A percentile compares a stretch with the other conserved stretches of the same genome.
Evolutionary conservation across 2,113 vertebrate species (phyloP).

Genomic region (Pelusios castaneus): DNA sequence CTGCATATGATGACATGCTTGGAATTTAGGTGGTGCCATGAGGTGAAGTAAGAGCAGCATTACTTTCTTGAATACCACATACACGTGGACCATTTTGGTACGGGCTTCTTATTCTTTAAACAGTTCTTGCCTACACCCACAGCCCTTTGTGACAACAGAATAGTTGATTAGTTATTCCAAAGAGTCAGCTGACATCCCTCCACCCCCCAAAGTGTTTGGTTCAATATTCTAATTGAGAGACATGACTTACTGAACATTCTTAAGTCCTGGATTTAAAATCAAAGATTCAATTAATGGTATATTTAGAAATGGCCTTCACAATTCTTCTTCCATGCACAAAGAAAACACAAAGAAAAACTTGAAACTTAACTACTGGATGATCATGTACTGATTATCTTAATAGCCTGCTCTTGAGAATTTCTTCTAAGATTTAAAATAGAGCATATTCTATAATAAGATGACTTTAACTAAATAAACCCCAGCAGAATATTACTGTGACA

Average conservation of each 20-base stretch:
- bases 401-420: conserved; percentile 6
- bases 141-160: neutral
- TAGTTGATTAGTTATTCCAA: conserved; percentile 1
- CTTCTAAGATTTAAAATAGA: conserved; percentile 9
- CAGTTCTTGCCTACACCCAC: neutral
- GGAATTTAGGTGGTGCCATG: neutral
- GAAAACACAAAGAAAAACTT: neutral
- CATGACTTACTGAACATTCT: neutral
- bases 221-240: neutral
- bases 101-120: conserved; percentile 1
- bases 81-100: neutral
- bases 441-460: neutral
- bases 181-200: neutral
- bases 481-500: neutral
- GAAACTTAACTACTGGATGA: neutral
- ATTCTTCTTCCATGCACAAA: neutral
- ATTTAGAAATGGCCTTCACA: neutral
- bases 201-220: neutral
- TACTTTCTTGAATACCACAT: conserved; percentile 10
- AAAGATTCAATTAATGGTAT: conserved; percentile 17
- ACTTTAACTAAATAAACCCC: neutral
- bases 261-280: neutral
- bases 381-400: neutral
- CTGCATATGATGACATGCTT: neutral
- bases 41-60: conserved; percentile 14